phyloP scores from a whole-genome alignment of 2,113 vertebrate species.

The Mola mola region DNA sequence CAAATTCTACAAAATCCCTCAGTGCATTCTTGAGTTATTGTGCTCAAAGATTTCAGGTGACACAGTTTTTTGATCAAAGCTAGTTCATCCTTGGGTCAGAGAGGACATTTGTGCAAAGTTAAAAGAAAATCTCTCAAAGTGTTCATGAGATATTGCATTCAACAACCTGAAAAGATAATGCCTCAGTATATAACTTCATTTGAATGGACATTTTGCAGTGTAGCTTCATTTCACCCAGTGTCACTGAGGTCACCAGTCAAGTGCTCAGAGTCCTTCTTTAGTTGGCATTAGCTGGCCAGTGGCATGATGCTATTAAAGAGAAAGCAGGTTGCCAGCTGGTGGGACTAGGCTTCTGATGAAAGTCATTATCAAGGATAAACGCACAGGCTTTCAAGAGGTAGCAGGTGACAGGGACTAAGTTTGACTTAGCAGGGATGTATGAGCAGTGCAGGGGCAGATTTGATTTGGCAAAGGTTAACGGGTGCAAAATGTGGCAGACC shows the following conservation, averaged over 20 bases:
- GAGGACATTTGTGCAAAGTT: no score
- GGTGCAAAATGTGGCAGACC: slow-evolving; percentile 14
- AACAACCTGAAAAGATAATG: no score
- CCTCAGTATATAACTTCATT: neutral
- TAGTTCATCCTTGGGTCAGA: no score
- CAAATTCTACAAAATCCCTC: no score
- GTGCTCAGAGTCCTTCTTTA: slow-evolving; percentile 19
- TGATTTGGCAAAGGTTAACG: slow-evolving; percentile 43
- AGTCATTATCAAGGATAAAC: slow-evolving; percentile 75
- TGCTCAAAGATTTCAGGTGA: no score
- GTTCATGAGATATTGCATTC: no score
- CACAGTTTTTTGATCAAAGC: no score
- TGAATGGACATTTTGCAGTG: slow-evolving; percentile 32
- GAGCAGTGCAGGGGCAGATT: slow-evolving; percentile 23
- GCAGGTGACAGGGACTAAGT: slow-evolving; percentile 51
- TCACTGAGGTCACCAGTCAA: slow-evolving; percentile 49
- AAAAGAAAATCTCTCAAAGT: no score
- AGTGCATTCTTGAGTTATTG: no score
- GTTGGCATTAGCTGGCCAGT: slow-evolving; percentile 49
- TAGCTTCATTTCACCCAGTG: slow-evolving; percentile 31
- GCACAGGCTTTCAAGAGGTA: slow-evolving; percentile 57
- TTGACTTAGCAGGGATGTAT: slow-evolving; percentile 58
- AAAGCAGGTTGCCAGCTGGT: slow-evolving; percentile 40
- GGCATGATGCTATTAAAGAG: slow-evolving; percentile 46
- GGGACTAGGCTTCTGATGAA: slow-evolving; percentile 59